These are phyloP conservation scores for Elachura formosa DNA, from an alignment of 2,113 vertebrate genomes.

Conservation along the genomic window DNA sequence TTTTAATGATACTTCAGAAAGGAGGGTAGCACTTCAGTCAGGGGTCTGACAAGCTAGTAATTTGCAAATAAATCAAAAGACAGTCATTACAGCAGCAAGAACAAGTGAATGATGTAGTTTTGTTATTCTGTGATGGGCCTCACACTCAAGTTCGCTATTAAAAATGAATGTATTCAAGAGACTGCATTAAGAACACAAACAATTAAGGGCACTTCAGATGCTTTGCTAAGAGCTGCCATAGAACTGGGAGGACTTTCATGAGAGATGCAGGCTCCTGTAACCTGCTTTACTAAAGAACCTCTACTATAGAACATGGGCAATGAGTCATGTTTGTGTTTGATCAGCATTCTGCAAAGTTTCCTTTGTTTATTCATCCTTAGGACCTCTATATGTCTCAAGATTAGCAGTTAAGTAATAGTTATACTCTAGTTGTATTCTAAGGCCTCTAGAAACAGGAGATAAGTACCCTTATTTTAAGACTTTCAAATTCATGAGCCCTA, in stretches of 20 bases:
- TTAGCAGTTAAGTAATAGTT: background rate
- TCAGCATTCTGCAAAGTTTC: slow-evolving; percentile 32
- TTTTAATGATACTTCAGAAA: slow-evolving; percentile 67
- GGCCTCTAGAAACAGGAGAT: background rate
- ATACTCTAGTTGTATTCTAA: fast-evolving
- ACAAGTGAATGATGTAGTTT: slow-evolving; percentile 73
- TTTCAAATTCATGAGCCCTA: background rate
- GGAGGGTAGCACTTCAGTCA: slow-evolving; percentile 60
- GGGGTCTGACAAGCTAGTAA: slow-evolving; percentile 71
- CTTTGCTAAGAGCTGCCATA: slow-evolving; percentile 69
- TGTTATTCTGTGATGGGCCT: slow-evolving; percentile 73
- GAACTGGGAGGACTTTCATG: slow-evolving; percentile 66
- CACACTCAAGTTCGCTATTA: slow-evolving; percentile 76
- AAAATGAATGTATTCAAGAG: slow-evolving; percentile 83
- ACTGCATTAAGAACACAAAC: slow-evolving; percentile 79
- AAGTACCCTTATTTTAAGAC: background rate
- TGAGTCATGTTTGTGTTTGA: slow-evolving; percentile 55
- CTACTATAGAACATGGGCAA: slow-evolving; percentile 52
- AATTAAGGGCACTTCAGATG: slow-evolving; percentile 79
- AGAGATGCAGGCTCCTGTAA: slow-evolving; percentile 49
- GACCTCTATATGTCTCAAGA: background rate
- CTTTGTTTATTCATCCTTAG: slow-evolving; percentile 47
- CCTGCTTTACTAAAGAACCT: slow-evolving; percentile 50
- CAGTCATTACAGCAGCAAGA: slow-evolving; percentile 67
- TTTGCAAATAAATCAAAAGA: slow-evolving; percentile 81